Base-by-base conservation (phyloP, 2,797 vertebrate genomes). In the Naso thynnoides region DNA sequence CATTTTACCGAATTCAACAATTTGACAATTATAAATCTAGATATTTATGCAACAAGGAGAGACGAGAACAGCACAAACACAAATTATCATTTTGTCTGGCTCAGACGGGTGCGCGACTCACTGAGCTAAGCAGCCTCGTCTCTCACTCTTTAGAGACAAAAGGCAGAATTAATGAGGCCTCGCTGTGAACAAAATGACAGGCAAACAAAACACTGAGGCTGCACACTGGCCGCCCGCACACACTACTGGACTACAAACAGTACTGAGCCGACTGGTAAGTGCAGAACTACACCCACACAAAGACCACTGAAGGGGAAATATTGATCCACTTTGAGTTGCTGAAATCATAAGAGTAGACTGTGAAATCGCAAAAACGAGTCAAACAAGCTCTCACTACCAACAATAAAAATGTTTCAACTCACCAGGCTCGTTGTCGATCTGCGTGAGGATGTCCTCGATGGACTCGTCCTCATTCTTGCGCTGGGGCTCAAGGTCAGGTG, bases 361-460 rank as follows among this genome's bases (percentile, higher is more conserved):
- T 33, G n/a, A 65, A 74, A 76, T 42, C 4, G 1, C 44, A 67
- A 58, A 70, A 60, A 57, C 24, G 23, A 27, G 31, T 18, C 11
- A 0, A 38, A 41, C 1, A 1, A 39, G 26, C 15, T 16, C 15
- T n/a, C n/a, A n/a, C n/a, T n/a, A n/a, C n/a, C n/a, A n/a, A n/a
- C n/a, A n/a, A n/a, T n/a, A 13, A 73, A 56, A 73, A 56, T 24
- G 31, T 2, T 49, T 3, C 59, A 1, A 23, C 95, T 86, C 52
- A 96, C 98, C 96, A 8, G 97, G 97, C 84, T 99, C 98, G 0
- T 88, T 99, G 92, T 99, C 98, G 11, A 99, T 99, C 91, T 97
- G 98, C 0, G 97, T 97, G 67, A 99, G 94, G 79, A 99, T 97
- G 0, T 99, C 98, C 84, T 99, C 98, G 0, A 99, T 98, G 0